Conservation (phyloP, 2,113 vertebrate species). For the Cairina moschata region DNA sequence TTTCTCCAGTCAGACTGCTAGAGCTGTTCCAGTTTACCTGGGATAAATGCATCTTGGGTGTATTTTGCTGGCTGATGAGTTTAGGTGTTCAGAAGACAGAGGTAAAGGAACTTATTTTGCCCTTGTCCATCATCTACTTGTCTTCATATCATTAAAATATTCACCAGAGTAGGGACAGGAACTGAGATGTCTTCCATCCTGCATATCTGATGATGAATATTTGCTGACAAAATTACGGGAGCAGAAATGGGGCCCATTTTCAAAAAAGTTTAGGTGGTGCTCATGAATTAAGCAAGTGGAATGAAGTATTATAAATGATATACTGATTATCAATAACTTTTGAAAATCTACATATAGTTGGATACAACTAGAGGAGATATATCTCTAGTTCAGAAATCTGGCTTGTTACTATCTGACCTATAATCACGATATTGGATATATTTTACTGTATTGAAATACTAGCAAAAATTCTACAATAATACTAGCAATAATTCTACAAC, state of each 20-base stretch:
- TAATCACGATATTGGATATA: not conserved
- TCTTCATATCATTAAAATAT: not conserved
- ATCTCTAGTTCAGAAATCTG: not conserved
- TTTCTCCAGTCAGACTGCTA: not conserved
- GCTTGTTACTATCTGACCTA: not conserved
- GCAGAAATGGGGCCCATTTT: not conserved
- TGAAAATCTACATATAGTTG: not conserved
- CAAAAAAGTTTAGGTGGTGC: not conserved
- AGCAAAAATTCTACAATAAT: not conserved
- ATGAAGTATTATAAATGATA: not conserved
- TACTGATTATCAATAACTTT: not conserved
- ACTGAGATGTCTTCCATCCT: not conserved
- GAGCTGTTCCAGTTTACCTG: not conserved
- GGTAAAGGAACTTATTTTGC: not conserved
- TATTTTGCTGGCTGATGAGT: not conserved
- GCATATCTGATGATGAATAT: not conserved
- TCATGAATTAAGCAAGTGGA: not conserved
- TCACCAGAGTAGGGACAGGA: not conserved
- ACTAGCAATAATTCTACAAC: not conserved
- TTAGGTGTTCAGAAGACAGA: not conserved
- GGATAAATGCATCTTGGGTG: not conserved
- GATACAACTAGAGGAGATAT: not conserved
- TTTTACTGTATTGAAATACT: not conserved
- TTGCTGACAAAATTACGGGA: not conserved
- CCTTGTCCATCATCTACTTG: not conserved